phyloP scores from a whole-genome alignment of 37 sponge, comb jelly and placozoan genomes.

The Corticium candelabrum region DNA sequence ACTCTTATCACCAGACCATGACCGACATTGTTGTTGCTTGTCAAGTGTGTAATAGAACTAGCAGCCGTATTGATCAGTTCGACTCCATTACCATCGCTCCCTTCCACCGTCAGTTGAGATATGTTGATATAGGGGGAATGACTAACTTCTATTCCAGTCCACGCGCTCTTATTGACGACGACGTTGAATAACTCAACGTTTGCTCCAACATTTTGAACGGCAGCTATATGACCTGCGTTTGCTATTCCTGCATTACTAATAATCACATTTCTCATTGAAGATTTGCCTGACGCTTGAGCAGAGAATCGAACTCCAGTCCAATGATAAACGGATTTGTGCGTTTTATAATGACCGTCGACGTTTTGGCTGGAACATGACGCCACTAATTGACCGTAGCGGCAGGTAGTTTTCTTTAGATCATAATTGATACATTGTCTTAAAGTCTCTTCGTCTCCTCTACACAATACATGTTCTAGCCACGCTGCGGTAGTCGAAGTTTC shows the following conservation, averaged over 20 bases:
- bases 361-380: background rate
- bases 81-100: background rate
- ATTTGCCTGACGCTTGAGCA: background rate
- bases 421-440: background rate
- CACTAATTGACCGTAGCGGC: background rate
- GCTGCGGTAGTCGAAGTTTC: background rate
- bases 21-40: background rate
- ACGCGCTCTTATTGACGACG: background rate
- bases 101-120: background rate
- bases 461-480: background rate
- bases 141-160: background rate
- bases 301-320: background rate
- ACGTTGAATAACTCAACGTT: background rate
- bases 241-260: background rate
- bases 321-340: background rate
- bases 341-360: background rate
- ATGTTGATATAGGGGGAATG: background rate
- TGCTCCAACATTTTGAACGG: background rate
- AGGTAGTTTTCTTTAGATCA: background rate
- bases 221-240: background rate
- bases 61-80: background rate
- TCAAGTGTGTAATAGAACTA: background rate
- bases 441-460: background rate
- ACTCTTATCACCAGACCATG: background rate
- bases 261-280: background rate